A percentile compares a stretch with the other conserved stretches of the same genome.
These are phyloP conservation scores for Hydrocynus forskahlii DNA, from an alignment of 2,797 vertebrate genomes.

Conservation along the genomic window DNA sequence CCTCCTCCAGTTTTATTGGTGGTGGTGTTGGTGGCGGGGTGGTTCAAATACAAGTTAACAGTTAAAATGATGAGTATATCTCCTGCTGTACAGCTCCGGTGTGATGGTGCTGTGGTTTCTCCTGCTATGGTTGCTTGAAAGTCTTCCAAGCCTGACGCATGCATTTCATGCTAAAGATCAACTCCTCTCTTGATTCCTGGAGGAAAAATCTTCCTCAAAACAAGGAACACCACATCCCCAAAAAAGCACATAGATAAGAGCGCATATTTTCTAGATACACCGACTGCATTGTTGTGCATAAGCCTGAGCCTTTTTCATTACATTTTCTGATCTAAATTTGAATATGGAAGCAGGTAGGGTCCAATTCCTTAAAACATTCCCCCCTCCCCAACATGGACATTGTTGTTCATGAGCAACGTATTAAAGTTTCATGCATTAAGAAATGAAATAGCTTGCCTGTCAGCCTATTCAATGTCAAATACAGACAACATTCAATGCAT, in stretches of 20 bases:
- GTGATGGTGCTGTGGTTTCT: neutral
- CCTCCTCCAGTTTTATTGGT: slow-evolving; percentile 8
- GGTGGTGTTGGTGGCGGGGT: neutral
- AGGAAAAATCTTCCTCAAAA: too few species aligned
- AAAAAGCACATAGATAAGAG: neutral
- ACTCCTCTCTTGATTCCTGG: neutral
- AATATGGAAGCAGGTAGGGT: neutral
- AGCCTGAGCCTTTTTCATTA: neutral
- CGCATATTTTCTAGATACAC: neutral
- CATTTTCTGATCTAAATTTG: neutral
- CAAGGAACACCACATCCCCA: too few species aligned
- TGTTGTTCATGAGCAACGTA: neutral
- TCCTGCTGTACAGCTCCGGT: neutral
- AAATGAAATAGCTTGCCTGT: neutral
- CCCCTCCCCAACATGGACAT: neutral
- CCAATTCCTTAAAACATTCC: neutral
- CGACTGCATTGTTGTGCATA: neutral
- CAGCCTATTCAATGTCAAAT: too few species aligned
- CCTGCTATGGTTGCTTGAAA: slow-evolving; percentile 8
- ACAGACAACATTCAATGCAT: too few species aligned
- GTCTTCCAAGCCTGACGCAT: neutral
- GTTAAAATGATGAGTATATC: neutral
- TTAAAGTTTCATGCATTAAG: neutral
- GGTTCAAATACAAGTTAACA: slow-evolving; percentile 11
- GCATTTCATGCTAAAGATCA: slow-evolving; percentile 1